Conservation (phyloP, 2,113 vertebrate genomes). For the Pygoscelis adeliae region DNA sequence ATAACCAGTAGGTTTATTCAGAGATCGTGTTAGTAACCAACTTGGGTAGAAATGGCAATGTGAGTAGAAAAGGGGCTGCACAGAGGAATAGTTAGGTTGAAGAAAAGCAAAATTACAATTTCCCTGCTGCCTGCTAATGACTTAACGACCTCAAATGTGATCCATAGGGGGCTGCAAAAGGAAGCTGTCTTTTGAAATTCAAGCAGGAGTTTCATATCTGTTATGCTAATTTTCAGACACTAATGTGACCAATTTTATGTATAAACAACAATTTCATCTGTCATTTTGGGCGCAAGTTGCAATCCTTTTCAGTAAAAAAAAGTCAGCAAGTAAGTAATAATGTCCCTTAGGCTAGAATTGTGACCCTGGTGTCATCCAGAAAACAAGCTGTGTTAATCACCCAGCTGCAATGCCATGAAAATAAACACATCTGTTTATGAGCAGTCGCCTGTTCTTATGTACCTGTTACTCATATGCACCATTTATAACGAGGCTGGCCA, state of each 20-base stretch:
- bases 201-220: neutral
- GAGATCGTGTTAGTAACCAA: neutral
- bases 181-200: neutral
- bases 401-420: neutral
- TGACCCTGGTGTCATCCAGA: neutral
- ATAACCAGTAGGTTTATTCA: neutral
- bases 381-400: neutral
- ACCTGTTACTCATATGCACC: neutral
- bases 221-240: neutral
- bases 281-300: neutral
- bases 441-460: neutral
- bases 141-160: neutral
- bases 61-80: neutral
- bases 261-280: neutral
- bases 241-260: neutral
- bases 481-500: neutral
- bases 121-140: constrained; percentile 12
- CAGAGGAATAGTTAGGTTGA: neutral
- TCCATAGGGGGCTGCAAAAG: neutral
- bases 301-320: neutral
- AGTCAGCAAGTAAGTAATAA: neutral
- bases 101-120: neutral
- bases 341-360: neutral
- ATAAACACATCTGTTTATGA: neutral
- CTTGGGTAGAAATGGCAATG: neutral